Evolutionary conservation across 2,797 vertebrate genomes (phyloP).

Genomic region (Ara ararauna): DNA sequence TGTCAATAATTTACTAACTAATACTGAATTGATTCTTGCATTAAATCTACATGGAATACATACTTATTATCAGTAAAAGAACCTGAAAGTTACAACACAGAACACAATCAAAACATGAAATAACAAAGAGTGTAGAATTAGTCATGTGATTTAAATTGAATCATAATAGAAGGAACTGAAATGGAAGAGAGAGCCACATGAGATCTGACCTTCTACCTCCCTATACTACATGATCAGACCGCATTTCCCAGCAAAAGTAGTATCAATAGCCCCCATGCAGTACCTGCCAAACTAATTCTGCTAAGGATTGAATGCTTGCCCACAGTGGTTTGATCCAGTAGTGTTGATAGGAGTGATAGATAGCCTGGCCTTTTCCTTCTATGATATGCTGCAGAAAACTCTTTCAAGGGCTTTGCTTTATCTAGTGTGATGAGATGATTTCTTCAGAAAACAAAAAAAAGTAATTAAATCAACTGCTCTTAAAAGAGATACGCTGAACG

Average conservation of each 20-base stretch:
- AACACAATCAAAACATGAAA: constrained; percentile 12
- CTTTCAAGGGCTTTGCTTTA: background rate
- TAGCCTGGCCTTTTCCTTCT: background rate
- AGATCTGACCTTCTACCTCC: background rate
- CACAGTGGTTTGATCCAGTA: background rate
- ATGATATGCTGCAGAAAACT: background rate
- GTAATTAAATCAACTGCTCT: background rate
- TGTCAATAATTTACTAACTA: background rate
- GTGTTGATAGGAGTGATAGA: background rate
- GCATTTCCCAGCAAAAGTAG: constrained; percentile 19
- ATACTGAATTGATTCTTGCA: constrained; percentile 9
- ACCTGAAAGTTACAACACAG: background rate
- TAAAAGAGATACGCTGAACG: background rate
- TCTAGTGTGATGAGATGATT: background rate
- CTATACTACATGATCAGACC: background rate
- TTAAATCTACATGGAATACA: constrained; percentile 30
- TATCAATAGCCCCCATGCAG: background rate
- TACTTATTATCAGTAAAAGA: constrained; percentile 9
- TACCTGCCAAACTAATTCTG: background rate
- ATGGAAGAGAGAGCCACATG: background rate
- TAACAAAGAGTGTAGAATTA: constrained; percentile 31
- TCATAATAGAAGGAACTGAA: constrained; percentile 1
- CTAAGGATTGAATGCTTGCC: background rate
- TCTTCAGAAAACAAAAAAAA: background rate
- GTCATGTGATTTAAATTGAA: constrained; percentile 24